Conservation (phyloP, 2,888 invertebrate genomes). For the Lacanobia oleracea region DNA sequence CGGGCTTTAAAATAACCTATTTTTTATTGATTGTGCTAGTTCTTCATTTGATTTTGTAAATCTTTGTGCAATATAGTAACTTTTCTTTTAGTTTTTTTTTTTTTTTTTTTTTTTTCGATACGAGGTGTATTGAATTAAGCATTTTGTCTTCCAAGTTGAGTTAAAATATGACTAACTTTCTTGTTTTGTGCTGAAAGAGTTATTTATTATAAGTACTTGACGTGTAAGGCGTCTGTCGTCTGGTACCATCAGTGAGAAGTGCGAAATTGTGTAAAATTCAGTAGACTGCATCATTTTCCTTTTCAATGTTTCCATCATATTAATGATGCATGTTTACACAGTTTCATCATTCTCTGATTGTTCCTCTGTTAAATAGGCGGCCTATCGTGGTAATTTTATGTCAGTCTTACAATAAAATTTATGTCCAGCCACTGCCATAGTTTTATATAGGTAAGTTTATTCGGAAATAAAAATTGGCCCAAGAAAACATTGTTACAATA, state of each 20-base stretch:
- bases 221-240: constrained; percentile 33
- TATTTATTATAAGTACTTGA: constrained; percentile 39
- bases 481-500: constrained; percentile 26
- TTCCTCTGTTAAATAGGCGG: constrained; percentile 32
- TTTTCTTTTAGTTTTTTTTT: constrained; percentile 51
- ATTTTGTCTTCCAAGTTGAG: constrained; percentile 73
- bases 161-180: constrained; percentile 46
- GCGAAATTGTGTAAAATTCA: constrained; percentile 29
- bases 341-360: constrained; percentile 25
- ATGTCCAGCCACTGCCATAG: constrained; percentile 84
- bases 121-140: constrained; percentile 60
- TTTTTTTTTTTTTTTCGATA: constrained; percentile 56
- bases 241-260: constrained; percentile 1
- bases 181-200: constrained; percentile 43
- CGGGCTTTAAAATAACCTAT: constrained; percentile 44
- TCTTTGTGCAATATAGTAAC: constrained; percentile 69
- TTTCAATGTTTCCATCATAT: constrained; percentile 21
- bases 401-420: constrained; percentile 58
- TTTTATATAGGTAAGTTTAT: constrained; percentile 76
- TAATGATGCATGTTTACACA: constrained; percentile 16
- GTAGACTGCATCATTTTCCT: constrained; percentile 14
- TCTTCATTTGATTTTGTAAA: constrained; percentile 43
- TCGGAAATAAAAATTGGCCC: constrained; percentile 52
- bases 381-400: constrained; percentile 48
- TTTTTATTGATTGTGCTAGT: constrained; percentile 26